These are phyloP conservation scores for Spialia ferax DNA, from an alignment of 2,888 invertebrate genomes.

Conservation along the genomic window DNA sequence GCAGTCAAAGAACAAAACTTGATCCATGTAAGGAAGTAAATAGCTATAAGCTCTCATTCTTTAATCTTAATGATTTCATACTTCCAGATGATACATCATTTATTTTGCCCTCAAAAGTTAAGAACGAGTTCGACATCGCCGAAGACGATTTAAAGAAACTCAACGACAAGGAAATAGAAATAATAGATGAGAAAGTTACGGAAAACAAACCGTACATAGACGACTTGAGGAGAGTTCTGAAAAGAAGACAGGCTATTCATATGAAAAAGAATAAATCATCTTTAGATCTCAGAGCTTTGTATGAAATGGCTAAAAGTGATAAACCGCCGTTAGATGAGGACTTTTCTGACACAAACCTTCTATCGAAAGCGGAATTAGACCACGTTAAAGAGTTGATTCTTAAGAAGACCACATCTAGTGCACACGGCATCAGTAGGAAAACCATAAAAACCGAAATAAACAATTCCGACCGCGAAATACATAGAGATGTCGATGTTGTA, in stretches of 20 bases:
- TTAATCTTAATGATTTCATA: neutral
- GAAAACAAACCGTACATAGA: slow-evolving; percentile 71
- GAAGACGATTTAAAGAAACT: slow-evolving; percentile 61
- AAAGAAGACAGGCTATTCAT: slow-evolving; percentile 54
- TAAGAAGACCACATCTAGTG: slow-evolving; percentile 62
- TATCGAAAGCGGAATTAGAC: slow-evolving; percentile 66
- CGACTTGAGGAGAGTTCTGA: slow-evolving; percentile 67
- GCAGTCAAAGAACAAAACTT: too few relatives aligned
- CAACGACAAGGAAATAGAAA: slow-evolving; percentile 71
- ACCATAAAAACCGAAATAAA: slow-evolving; percentile 52
- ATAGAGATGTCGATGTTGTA: slow-evolving; percentile 47
- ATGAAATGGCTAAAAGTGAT: slow-evolving; percentile 67
- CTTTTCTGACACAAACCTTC: slow-evolving; percentile 56
- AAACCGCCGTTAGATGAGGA: slow-evolving; percentile 52
- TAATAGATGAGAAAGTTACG: slow-evolving; percentile 68
- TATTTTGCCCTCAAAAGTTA: slow-evolving; percentile 56
- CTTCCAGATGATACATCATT: slow-evolving; percentile 23
- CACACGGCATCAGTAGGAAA: slow-evolving; percentile 64
- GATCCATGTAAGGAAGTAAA: too few relatives aligned
- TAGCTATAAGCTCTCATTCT: too few relatives aligned
- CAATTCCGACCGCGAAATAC: slow-evolving; percentile 8
- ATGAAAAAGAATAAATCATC: slow-evolving; percentile 56
- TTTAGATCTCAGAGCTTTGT: slow-evolving; percentile 66
- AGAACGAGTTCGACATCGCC: slow-evolving; percentile 59
- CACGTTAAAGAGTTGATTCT: slow-evolving; percentile 70